Conservation (phyloP, 2,888 invertebrate species). For the Pachymerium ferrugineum region DNA sequence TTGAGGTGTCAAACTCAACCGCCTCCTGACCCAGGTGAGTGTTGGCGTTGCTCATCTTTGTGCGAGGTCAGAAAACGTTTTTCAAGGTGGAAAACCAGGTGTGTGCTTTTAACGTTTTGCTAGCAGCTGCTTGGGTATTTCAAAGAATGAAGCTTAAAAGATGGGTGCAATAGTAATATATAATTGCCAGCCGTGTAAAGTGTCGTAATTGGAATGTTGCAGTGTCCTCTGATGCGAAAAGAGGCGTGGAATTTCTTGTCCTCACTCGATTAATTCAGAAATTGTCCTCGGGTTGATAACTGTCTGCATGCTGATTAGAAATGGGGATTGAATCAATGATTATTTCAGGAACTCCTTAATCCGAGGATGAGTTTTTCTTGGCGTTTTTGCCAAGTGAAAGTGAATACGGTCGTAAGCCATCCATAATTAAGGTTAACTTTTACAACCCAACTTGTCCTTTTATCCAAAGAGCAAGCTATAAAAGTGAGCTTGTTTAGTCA, state of each 20-base stretch:
- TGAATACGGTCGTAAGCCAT: too few relatives aligned
- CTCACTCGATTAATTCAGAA: neutral
- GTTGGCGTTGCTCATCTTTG: neutral
- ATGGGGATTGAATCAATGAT: too few relatives aligned
- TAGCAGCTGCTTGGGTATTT: too few relatives aligned
- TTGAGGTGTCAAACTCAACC: neutral
- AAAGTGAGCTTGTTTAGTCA: neutral
- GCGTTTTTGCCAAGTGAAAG: too few relatives aligned
- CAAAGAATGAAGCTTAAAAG: too few relatives aligned
- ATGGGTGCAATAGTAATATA: too few relatives aligned
- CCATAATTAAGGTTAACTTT: too few relatives aligned
- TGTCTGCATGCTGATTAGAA: neutral
- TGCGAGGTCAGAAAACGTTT: neutral
- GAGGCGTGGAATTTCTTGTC: neutral
- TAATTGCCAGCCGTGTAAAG: neutral
- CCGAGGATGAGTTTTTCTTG: too few relatives aligned
- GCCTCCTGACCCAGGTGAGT: neutral
- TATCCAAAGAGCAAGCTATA: neutral
- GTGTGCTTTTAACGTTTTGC: too few relatives aligned
- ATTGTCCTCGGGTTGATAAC: neutral
- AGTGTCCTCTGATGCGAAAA: neutral
- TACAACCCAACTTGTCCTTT: neutral
- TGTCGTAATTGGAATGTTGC: conserved; percentile 1
- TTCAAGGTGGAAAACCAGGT: too few relatives aligned
- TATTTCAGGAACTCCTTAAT: too few relatives aligned